Conservation (phyloP, 2,797 vertebrate genomes). For the Arctocebus calabarensis region DNA sequence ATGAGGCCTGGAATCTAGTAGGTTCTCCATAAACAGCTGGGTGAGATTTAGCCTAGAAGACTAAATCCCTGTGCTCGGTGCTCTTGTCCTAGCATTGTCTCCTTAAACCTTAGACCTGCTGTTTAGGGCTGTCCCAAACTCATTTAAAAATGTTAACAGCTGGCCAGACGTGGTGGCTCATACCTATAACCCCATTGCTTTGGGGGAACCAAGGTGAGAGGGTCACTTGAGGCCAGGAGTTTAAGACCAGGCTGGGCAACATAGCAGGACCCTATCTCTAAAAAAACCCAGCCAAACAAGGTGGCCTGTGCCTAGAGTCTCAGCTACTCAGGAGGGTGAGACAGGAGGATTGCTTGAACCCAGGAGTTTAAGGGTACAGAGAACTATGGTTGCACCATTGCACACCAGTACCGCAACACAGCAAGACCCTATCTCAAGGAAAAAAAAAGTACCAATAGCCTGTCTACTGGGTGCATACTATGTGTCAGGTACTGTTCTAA, state of each 20-base stretch:
- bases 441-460: not conserved
- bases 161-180: too few relatives aligned
- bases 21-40: not conserved
- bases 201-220: too few relatives aligned
- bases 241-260: too few relatives aligned
- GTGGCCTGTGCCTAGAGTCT: too few relatives aligned
- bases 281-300: too few relatives aligned
- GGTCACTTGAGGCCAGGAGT: too few relatives aligned
- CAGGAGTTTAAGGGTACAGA: not conserved
- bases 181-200: too few relatives aligned
- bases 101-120: not conserved
- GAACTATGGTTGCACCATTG: not conserved
- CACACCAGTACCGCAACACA: not conserved
- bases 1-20: not conserved
- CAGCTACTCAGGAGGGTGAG: too few relatives aligned
- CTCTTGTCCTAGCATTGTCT: not conserved
- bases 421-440: not conserved
- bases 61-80: not conserved
- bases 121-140: not conserved
- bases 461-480: not conserved
- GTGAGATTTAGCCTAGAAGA: not conserved
- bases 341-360: not conserved
- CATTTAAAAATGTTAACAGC: not conserved
- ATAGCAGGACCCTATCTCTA: too few relatives aligned
- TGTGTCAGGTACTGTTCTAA: not conserved